Evolutionary conservation across 2,888 invertebrate genomes (phyloP), one percentile per base, ranked within the genome.

Genomic region (Drosophila antonietae): DNA sequence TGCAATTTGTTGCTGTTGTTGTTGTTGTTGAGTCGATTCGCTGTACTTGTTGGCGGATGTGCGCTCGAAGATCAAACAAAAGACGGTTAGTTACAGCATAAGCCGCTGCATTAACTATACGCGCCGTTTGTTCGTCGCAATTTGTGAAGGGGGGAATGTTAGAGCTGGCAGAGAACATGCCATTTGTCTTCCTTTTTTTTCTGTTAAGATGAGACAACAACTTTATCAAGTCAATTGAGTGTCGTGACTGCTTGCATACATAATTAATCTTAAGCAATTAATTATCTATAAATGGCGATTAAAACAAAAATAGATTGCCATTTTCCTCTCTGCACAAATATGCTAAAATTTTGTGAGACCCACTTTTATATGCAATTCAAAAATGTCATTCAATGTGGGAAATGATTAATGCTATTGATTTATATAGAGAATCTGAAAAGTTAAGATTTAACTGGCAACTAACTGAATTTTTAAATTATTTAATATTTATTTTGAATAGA

Each of bases 61-160:
- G 56, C 68, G 57, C 64, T 43, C 47, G 47, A 9, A 51, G 57
- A 23, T 46, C 49, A 63, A 75, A 75, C 74, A 75, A 60, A 69
- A 73, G 69, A 37, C 58, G 31, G 44, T 65, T 53, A 68, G 55
- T 59, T 47, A 63, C 62, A 47, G 28, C 67, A 43, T 10, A 33
- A 33, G 55, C 23, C 12, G 60, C 15, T 67, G 67, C 68, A 84
- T 81, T 73, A 84, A 85, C 78, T 82, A 80, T 83, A 81, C 83
- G 77, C 81, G 69, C 68, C 56, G 53, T 57, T 57, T 65, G 73
- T 55, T 41, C 43, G 63, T 41, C 18, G 57, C 70, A 58, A 63
- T 56, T 70, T 61, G 74, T 67, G 69, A 69, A 64, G 62, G 65
- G 44, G 44, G 57, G 44, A 69, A 63, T 74, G 73, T 33, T 39